These are phyloP conservation scores for Rutpela maculata DNA, from an alignment of 2,888 invertebrate species.

Conservation along the genomic window DNA sequence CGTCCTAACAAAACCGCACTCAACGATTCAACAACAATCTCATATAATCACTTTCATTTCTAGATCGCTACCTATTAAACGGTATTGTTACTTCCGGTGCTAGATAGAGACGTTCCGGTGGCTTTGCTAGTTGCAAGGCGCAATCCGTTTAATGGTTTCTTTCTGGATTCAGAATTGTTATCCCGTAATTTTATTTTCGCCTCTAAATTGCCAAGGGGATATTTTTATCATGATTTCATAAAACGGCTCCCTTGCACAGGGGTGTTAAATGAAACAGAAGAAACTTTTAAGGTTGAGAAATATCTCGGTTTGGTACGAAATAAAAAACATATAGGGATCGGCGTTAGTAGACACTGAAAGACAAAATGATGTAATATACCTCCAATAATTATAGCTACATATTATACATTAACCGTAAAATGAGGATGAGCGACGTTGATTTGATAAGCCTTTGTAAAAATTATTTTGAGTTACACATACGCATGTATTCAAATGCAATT, in stretches of 20 bases:
- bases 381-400: background rate
- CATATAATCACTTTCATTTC: constrained; percentile 48
- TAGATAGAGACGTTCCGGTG: constrained; percentile 22
- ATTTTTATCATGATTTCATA: constrained; percentile 35
- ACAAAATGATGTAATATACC: background rate
- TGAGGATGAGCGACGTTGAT: no score
- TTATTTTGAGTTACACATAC: no score
- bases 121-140: background rate
- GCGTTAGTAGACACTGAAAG: background rate
- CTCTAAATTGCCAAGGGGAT: constrained; percentile 31
- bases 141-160: constrained; percentile 37
- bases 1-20: constrained; percentile 37
- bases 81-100: constrained; percentile 24
- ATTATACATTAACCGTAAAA: no score
- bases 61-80: constrained; percentile 36
- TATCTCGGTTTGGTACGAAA: constrained; percentile 13
- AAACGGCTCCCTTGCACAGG: constrained; percentile 13
- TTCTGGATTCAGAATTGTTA: constrained; percentile 33
- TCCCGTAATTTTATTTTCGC: constrained; percentile 36
- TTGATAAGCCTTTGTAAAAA: no score
- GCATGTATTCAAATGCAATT: no score
- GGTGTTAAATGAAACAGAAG: constrained; percentile 38
- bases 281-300: constrained; percentile 21
- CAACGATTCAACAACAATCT: constrained; percentile 39
- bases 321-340: constrained; percentile 11